These are phyloP conservation scores for Agrotis exclamationis DNA, from an alignment of 2,888 invertebrate species.

Conservation along the genomic window DNA sequence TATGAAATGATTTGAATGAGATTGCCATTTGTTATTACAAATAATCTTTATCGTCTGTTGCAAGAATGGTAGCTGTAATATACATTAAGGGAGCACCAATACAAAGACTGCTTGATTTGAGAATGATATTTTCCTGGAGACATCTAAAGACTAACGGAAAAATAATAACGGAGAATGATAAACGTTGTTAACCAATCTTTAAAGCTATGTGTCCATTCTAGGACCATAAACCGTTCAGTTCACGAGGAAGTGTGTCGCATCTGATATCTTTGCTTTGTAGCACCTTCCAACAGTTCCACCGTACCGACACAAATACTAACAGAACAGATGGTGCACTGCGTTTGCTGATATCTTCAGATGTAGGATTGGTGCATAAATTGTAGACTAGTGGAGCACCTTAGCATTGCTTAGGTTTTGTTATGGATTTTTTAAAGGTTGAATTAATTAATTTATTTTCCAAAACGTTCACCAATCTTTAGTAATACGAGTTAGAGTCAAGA, in stretches of 20 bases:
- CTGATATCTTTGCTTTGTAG: conserved; percentile 68
- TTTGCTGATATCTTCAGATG: conserved; percentile 42
- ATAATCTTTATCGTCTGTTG: neutral
- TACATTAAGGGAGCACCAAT: neutral
- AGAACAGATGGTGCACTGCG: conserved; percentile 9
- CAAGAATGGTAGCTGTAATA: neutral
- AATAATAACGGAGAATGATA: neutral
- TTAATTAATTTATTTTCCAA: too few species aligned
- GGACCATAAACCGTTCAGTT: conserved; percentile 58
- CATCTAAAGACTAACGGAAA: neutral
- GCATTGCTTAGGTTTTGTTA: neutral
- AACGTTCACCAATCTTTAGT: too few species aligned
- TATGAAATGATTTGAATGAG: neutral
- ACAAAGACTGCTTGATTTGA: too few species aligned
- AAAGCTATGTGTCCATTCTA: conserved; percentile 33
- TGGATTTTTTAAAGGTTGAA: neutral
- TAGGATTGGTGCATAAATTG: neutral
- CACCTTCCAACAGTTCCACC: conserved; percentile 40
- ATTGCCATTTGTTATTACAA: neutral
- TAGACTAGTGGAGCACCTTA: neutral
- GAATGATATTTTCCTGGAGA: neutral
- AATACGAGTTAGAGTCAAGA: too few species aligned
- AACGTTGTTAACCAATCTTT: neutral
- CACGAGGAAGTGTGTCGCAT: conserved; percentile 69
- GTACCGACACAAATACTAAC: conserved; percentile 23